These are phyloP conservation scores for Argyra leucocephala DNA, from an alignment of 2,888 invertebrate genomes.

Conservation along the genomic window DNA sequence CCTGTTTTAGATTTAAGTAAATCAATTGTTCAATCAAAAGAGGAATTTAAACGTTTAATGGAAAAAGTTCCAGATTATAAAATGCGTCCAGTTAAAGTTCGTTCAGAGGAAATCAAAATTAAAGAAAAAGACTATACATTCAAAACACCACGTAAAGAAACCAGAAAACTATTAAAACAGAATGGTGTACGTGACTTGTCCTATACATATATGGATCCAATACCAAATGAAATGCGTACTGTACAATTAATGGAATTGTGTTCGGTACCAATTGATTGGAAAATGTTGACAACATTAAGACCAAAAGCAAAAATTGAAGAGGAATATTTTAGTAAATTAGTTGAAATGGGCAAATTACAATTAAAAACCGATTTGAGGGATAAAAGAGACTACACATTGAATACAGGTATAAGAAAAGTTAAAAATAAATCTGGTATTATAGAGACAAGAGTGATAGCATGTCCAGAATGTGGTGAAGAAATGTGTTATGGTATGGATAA, in stretches of 20 bases:
- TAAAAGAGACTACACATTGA: conserved; percentile 55
- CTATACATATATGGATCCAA: conserved; percentile 57
- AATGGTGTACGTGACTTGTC: conserved; percentile 38
- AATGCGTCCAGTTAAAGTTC: conserved; percentile 77
- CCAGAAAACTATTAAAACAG: conserved; percentile 44
- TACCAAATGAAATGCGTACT: conserved; percentile 68
- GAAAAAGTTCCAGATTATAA: conserved; percentile 86
- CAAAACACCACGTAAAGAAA: conserved; percentile 63
- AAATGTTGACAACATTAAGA: conserved; percentile 79
- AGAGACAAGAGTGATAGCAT: conserved; percentile 64
- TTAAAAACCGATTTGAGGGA: conserved; percentile 62
- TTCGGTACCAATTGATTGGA: conserved; percentile 81
- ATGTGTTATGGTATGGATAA: conserved; percentile 72
- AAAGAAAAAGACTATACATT: conserved; percentile 66
- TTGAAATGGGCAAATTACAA: conserved; percentile 72
- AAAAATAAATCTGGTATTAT: conserved; percentile 76
- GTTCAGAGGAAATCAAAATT: conserved; percentile 66
- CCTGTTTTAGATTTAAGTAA: conserved; percentile 77
- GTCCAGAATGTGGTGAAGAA: conserved; percentile 75
- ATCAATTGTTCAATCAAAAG: conserved; percentile 63
- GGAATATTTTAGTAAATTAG: conserved; percentile 74
- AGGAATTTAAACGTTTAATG: conserved; percentile 71
- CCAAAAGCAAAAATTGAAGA: conserved; percentile 78
- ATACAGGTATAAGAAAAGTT: conserved; percentile 60
- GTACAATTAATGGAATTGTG: conserved; percentile 55